A percentile compares a stretch with the other conserved stretches of the same genome.
Evolutionary conservation across 2,113 vertebrate species (phyloP).

Genomic region (Hemiprocne comata): DNA sequence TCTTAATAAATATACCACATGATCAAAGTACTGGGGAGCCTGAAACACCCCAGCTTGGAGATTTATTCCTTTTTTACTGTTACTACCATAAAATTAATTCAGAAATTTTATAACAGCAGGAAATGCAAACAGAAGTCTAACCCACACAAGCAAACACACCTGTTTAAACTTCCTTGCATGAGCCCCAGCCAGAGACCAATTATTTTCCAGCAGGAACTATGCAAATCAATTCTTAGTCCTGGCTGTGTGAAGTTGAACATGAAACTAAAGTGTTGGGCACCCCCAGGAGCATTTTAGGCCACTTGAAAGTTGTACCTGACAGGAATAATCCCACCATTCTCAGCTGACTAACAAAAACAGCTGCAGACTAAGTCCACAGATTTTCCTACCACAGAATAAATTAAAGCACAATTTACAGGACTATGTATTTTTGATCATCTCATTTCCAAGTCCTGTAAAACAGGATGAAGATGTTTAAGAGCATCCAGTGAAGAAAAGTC

Average conservation of each 20-base stretch:
- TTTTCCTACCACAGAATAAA: not conserved
- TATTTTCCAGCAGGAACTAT: not conserved
- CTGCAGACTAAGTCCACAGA: not conserved
- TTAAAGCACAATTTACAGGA: not conserved
- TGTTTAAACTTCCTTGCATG: not conserved
- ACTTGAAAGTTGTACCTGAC: not conserved
- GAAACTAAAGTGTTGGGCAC: not conserved
- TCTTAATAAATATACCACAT: not conserved
- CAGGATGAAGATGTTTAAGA: not conserved
- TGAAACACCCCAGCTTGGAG: not conserved
- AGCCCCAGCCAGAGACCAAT: not conserved
- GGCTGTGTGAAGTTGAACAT: not conserved
- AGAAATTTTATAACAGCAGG: not conserved
- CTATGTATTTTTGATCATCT: not conserved
- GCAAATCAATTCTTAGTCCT: not conserved
- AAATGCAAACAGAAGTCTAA: not conserved
- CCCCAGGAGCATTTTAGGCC: not conserved
- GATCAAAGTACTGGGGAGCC: not conserved
- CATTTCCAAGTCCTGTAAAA: not conserved
- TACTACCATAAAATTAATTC: not conserved
- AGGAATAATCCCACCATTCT: not conserved
- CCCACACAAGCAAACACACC: not conserved
- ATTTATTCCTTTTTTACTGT: not conserved
- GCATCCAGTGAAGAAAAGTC: not conserved
- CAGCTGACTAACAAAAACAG: not conserved